Evolutionary conservation across 1,140 invertebrate genomes (phyloP).

Genomic region (Nephotettix cincticeps): DNA sequence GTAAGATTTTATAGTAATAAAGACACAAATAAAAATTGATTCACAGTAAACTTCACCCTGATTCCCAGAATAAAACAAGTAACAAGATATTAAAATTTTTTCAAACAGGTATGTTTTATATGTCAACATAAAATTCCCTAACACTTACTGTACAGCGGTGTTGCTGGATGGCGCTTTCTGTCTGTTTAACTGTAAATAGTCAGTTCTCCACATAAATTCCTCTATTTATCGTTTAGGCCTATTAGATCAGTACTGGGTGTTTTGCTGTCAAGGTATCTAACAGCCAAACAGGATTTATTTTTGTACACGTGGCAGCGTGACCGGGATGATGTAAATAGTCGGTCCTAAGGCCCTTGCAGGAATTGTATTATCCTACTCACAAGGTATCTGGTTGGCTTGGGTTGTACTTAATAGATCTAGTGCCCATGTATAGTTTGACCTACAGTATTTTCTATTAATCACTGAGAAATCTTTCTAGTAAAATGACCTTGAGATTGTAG

Average conservation of each 20-base stretch:
- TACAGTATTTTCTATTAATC: conserved; percentile 26
- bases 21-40: too few species aligned
- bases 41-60: too few species aligned
- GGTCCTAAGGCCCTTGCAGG: background rate
- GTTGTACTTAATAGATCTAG: conserved; percentile 5
- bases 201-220: background rate
- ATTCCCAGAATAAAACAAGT: too few species aligned
- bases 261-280: background rate
- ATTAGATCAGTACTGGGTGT: background rate
- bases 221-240: background rate
- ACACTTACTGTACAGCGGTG: too few species aligned
- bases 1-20: too few species aligned
- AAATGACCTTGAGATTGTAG: conserved; percentile 8
- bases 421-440: conserved; percentile 6
- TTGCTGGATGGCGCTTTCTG: too few species aligned
- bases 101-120: too few species aligned
- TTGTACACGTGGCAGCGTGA: background rate
- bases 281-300: background rate
- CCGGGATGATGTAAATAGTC: background rate
- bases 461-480: conserved; percentile 23
- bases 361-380: background rate
- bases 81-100: too few species aligned
- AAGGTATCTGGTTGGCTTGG: background rate
- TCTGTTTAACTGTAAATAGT: background rate
- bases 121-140: too few species aligned